Evolutionary conservation across 1,140 invertebrate genomes (phyloP), one percentile per base, ranked within the genome.

Genomic region (Bombus turneri): DNA sequence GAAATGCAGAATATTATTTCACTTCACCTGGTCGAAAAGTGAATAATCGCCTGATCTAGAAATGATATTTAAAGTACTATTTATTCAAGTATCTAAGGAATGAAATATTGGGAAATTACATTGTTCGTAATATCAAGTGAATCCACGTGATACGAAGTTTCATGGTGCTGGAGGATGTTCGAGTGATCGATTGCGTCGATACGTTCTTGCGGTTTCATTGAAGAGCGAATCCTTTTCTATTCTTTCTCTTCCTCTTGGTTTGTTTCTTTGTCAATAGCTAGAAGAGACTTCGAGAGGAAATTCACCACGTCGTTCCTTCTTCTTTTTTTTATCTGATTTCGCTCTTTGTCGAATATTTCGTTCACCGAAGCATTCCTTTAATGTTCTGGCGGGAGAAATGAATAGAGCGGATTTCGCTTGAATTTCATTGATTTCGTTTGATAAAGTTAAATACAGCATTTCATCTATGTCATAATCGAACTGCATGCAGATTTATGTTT

Each of bases 161-260:
- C 47, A 25, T 25, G 2, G 31, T n/a, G 4, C 25, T 59, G 22
- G 34, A 34, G 10, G 18, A 10, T 57, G 25, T 37, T 75, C 22
- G 34, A 28, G 34, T 76, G 53, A 76, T 59, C 74, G 74, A 75
- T 75, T 53, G 43, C 43, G 31, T 39, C 73, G 73, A 75, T 75
- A 53, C 34, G 34, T 76, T 76, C 34, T 59, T 76, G 74, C 74
- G 74, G 74, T 76, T 76, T 59, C 53, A 12, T 59, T 59, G 59
- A 64, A 64, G 39, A 43, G 28, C 59, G 76, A 78, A 78, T 78
- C 59, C 59, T 76, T 57, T 76, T 37, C 74, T 25, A 13, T 31
- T 59, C 47, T 18, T 76, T n/a, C 47, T 18, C n/a, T 37, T 34
- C n/a, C 31, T 78, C 28, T 22, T 9, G 6, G 57, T 64, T n/a